These are phyloP conservation scores for Fissipunctia ypsillon DNA, from an alignment of 2,888 invertebrate genomes.

Conservation along the genomic window DNA sequence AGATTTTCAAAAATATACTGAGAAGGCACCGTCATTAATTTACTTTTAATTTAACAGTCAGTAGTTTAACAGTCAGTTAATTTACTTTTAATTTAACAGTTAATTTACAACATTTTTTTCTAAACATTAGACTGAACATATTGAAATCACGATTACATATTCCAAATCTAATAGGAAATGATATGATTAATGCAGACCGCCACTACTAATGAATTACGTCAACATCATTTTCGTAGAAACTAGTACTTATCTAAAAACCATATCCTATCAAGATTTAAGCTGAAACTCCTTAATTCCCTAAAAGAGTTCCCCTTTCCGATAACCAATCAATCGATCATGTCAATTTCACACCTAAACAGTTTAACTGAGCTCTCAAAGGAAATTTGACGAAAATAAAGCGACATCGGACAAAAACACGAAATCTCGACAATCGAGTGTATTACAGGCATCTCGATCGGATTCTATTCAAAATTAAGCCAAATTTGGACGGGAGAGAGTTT, in stretches of 20 bases:
- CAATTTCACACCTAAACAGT: constrained; percentile 38
- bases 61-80: no score
- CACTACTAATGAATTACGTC: background rate
- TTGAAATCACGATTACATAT: background rate
- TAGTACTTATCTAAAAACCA: background rate
- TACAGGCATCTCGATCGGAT: constrained; percentile 42
- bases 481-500: constrained; percentile 63
- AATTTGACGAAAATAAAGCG: constrained; percentile 34
- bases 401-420: constrained; percentile 11
- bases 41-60: no score
- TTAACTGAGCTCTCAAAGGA: constrained; percentile 29
- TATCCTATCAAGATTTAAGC: constrained; percentile 8
- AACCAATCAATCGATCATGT: constrained; percentile 41
- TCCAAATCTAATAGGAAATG: background rate
- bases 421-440: constrained; percentile 39
- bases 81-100: no score
- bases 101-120: no score
- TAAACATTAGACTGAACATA: background rate
- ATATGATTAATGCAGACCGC: background rate
- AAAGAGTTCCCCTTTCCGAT: constrained; percentile 22
- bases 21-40: no score
- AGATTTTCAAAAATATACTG: no score
- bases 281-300: background rate
- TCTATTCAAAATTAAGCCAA: constrained; percentile 63
- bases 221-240: background rate